Base-by-base conservation (phyloP, 1,140 invertebrate species). In the Belonocnema kinseyi region DNA sequence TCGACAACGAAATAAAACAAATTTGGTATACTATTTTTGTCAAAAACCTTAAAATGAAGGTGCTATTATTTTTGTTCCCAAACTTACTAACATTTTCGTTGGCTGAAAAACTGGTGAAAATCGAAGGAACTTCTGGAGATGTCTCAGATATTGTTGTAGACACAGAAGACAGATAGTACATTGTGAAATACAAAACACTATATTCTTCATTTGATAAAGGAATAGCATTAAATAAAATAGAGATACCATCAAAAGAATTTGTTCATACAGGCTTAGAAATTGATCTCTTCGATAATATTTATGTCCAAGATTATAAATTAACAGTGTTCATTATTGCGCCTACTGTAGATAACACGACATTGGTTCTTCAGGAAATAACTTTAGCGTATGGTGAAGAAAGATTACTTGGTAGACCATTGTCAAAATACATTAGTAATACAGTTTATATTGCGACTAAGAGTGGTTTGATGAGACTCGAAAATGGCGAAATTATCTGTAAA, bases 221-320 rank as follows among this genome's bases (percentile, higher is more conserved):
- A 3, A 11, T 61, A 14, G 1, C 19, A 26, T 61, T 19, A 12
- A 0, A 61, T 26, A 13, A 13, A 26, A 61, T 61, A 61, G 14
- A 26, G 5, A 3, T 61, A 13, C 56, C 56, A 0, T 61, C 56
- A 61, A 61, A 61, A 61, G 26, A 26, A 13, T 26, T 13, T 3
- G 56, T 26, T 3, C 56, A 61, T 26, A 33, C 11, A 10, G 56
- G 56, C 3, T 61, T 61, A 21, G 56, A 21, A 3, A 61, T 61
- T 26, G 56, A 61, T 61, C 56, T 26, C 12, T 61, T 61, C 33
- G 56, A 61, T 14, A 61, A 61, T 61, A 61, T 61, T 21, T 61
- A 61, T 26, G 56, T 61, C 26, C 56, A 61, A 14, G 56, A 61
- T 26, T 13, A 14, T 5, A 26, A 19, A 4, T 13, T 21, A 5